Evolutionary conservation across 2,113 vertebrate species (phyloP).

Genomic region (Neopipo cinnamomea): DNA sequence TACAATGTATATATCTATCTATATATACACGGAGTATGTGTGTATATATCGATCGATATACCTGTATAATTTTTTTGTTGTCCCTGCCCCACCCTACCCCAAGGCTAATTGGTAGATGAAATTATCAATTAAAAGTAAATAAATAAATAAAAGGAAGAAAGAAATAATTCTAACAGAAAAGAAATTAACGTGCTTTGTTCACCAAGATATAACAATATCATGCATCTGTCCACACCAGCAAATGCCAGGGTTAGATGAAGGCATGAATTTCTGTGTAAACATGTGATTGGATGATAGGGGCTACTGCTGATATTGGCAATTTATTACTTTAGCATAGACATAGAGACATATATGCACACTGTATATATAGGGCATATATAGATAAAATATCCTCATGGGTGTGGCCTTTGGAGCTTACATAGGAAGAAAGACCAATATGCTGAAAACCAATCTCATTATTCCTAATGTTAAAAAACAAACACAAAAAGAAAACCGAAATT

Average conservation of each 20-base stretch:
- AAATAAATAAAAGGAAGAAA: conserved; percentile 54
- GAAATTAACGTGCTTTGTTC: conserved; percentile 71
- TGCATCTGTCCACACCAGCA: conserved; percentile 80
- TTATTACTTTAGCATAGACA: conserved; percentile 45
- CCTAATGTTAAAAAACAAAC: not conserved
- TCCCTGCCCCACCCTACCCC: conserved; percentile 65
- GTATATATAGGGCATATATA: conserved; percentile 26
- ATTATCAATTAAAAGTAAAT: conserved; percentile 71
- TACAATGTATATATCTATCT: conserved; percentile 74
- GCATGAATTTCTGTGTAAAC: conserved; percentile 96
- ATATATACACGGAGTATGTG: conserved; percentile 45
- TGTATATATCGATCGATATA: conserved; percentile 78
- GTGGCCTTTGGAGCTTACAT: conserved; percentile 4
- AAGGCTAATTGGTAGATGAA: conserved; percentile 81
- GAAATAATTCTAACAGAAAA: conserved; percentile 66
- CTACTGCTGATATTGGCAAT: conserved; percentile 80
- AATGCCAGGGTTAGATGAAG: conserved; percentile 84
- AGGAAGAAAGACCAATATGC: conserved; percentile 14
- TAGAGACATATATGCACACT: conserved; percentile 24
- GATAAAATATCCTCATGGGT: conserved; percentile 15
- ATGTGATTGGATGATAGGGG: conserved; percentile 84
- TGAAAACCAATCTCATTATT: conserved; percentile 29
- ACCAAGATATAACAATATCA: conserved; percentile 71
- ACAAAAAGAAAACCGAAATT: not conserved
- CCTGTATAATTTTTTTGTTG: conserved; percentile 76